Evolutionary conservation across 1,140 invertebrate species (phyloP).

Genomic region (Calliopsis andreniformis): DNA sequence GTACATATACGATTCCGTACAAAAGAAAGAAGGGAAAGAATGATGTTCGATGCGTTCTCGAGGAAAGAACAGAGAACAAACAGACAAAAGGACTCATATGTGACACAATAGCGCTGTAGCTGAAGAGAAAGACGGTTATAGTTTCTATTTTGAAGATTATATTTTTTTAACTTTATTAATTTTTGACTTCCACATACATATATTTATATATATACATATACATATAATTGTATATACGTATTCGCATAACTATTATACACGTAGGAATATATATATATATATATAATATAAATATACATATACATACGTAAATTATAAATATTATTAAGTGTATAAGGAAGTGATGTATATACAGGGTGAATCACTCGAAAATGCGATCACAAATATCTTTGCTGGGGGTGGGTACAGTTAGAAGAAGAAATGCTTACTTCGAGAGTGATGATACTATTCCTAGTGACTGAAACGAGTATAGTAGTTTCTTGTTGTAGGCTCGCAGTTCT

Average conservation of each 20-base stretch:
- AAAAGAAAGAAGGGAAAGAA: constrained; percentile 55
- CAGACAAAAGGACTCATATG: constrained; percentile 56
- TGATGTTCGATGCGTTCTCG: constrained; percentile 66
- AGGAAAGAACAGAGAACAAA: constrained; percentile 37
- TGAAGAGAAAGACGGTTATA: constrained; percentile 70
- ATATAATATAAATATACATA: constrained; percentile 48
- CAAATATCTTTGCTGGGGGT: too few species aligned
- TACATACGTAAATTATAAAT: constrained; percentile 46
- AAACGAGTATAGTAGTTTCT: too few species aligned
- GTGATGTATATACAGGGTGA: constrained; percentile 4
- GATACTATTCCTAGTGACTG: too few species aligned
- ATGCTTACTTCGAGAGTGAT: too few species aligned
- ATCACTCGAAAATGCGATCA: background rate
- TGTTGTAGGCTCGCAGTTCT: too few species aligned
- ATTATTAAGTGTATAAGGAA: constrained; percentile 23
- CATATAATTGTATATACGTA: constrained; percentile 54
- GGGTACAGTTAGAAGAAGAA: too few species aligned
- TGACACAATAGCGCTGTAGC: constrained; percentile 64
- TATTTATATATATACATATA: constrained; percentile 46
- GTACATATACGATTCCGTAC: constrained; percentile 50
- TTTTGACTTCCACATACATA: constrained; percentile 71
- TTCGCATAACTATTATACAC: constrained; percentile 56
- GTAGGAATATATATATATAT: constrained; percentile 46
- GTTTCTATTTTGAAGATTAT: constrained; percentile 75
- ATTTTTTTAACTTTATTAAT: constrained; percentile 75